A percentile compares a stretch with the other conserved stretches of the same genome.
These are phyloP conservation scores for Tipula lateralis DNA, from an alignment of 2,888 invertebrate genomes.

Conservation along the genomic window DNA sequence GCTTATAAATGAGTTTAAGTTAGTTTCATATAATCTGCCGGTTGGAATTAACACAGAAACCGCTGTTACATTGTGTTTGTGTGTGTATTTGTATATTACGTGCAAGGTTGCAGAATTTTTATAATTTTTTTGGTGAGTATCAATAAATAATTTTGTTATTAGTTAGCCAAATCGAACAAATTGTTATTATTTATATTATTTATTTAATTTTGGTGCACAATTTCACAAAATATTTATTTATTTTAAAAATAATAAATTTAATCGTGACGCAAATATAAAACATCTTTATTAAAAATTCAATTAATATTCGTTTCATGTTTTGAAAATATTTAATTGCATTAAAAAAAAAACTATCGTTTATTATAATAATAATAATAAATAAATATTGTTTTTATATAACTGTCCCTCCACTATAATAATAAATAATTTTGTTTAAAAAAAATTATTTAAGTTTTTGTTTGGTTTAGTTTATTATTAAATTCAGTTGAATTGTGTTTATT, in stretches of 20 bases:
- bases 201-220: neutral
- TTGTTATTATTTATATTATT: neutral
- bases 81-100: neutral
- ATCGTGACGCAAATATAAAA: neutral
- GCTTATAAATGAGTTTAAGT: neutral
- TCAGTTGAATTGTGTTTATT: neutral
- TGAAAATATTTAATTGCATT: neutral
- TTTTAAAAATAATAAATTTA: neutral
- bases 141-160: neutral
- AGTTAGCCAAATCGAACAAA: neutral
- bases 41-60: neutral
- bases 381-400: neutral
- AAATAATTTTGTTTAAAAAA: neutral
- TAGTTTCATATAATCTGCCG: neutral
- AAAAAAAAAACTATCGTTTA: neutral
- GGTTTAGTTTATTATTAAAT: neutral
- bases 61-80: neutral
- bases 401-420: conserved; percentile 12
- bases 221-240: neutral
- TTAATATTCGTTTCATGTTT: conserved; percentile 11
- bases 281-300: neutral
- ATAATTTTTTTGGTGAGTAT: neutral
- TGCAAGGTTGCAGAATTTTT: neutral
- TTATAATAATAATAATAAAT: neutral
- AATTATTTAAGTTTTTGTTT: neutral